Percentiles rank a stretch among this genome's conserved stretches.
Conservation (phyloP, 1,140 invertebrate species). For the Dreissena rostriformis region DNA sequence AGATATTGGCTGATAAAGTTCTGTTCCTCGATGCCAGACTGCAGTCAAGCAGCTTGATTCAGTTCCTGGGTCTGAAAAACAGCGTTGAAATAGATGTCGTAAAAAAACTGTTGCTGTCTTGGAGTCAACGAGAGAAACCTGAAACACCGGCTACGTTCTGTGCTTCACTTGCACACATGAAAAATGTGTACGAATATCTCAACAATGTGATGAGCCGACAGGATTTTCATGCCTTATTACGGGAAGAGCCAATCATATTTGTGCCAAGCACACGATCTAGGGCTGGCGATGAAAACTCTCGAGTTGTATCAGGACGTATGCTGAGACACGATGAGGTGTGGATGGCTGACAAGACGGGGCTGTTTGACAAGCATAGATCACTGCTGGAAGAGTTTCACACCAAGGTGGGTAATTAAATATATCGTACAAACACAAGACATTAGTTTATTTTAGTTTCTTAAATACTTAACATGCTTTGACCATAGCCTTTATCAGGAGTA, state of each 20-base stretch:
- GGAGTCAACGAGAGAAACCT: conserved; percentile 61
- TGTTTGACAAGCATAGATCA: conserved; percentile 69
- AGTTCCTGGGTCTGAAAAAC: conserved; percentile 69
- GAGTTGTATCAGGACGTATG: conserved; percentile 68
- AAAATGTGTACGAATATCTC: conserved; percentile 70
- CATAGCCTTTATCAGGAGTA: too few species aligned
- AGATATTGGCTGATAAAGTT: conserved; percentile 66
- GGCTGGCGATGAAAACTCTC: not conserved
- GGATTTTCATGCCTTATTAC: conserved; percentile 73
- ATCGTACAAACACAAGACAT: too few species aligned
- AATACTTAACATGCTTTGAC: too few species aligned
- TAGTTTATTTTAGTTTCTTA: too few species aligned
- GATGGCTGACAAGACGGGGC: conserved; percentile 72
- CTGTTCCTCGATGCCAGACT: conserved; percentile 57
- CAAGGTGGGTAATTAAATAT: conserved; percentile 47
- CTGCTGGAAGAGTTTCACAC: conserved; percentile 67
- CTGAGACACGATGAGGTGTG: conserved; percentile 72
- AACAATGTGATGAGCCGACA: conserved; percentile 63
- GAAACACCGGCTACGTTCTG: conserved; percentile 62
- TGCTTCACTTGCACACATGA: conserved; percentile 68
- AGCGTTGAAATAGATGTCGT: conserved; percentile 53
- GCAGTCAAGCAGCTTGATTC: conserved; percentile 60
- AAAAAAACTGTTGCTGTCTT: conserved; percentile 65
- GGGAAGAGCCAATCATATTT: conserved; percentile 74
- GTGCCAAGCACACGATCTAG: conserved; percentile 67